Evolutionary conservation across 2,113 vertebrate species (phyloP).

Genomic region (Podocnemis expansa): DNA sequence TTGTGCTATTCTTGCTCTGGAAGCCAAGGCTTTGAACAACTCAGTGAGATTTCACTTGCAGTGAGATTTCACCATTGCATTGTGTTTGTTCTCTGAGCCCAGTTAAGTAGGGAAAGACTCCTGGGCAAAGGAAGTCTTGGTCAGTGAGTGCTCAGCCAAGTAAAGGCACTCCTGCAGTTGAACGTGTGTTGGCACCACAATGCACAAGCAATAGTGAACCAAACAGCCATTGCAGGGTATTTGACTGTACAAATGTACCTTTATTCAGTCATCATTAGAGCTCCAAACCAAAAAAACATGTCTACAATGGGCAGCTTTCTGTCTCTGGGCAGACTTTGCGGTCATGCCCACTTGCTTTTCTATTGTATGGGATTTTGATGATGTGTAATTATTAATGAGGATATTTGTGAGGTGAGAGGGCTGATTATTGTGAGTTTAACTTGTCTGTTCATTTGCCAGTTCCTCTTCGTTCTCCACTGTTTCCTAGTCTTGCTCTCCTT

Average conservation of each 20-base stretch:
- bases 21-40: neutral
- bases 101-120: neutral
- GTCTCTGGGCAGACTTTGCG: neutral
- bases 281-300: neutral
- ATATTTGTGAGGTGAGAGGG: too few species aligned
- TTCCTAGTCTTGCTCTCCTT: neutral
- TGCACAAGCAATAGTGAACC: neutral
- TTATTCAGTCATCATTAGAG: neutral
- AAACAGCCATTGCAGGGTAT: neutral
- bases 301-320: neutral
- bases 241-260: neutral
- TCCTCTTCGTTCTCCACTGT: neutral
- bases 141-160: neutral
- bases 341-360: neutral
- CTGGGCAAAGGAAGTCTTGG: neutral
- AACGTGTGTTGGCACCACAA: neutral
- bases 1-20: neutral
- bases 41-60: neutral
- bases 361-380: neutral
- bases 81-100: neutral
- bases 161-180: neutral
- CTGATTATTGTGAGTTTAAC: neutral
- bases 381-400: neutral
- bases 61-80: neutral
- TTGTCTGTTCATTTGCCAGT: neutral